Percentiles rank a stretch among this genome's conserved stretches.
These are phyloP conservation scores for Eriosoma lanigerum DNA, from an alignment of 1,140 invertebrate genomes.

Conservation along the genomic window DNA sequence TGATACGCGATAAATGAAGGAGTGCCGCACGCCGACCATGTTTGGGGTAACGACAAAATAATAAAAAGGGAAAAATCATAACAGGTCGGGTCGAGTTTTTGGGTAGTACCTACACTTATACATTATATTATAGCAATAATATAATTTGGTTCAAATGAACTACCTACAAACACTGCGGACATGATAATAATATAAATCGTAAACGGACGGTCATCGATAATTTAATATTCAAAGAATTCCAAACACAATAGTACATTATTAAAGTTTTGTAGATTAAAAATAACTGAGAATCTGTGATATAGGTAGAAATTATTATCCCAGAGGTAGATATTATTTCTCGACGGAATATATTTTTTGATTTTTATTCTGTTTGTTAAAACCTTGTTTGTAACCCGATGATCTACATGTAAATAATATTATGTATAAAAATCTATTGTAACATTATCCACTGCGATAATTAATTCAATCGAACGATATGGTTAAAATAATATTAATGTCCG, in stretches of 20 bases:
- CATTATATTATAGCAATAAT: not conserved
- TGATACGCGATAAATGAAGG: constrained; percentile 6
- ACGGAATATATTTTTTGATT: not conserved
- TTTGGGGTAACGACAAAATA: not conserved
- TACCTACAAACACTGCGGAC: no score
- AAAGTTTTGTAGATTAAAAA: no score
- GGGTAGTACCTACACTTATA: not conserved
- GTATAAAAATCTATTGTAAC: not conserved
- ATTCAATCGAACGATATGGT: not conserved
- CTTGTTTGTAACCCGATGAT: constrained; percentile 1
- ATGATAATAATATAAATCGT: no score
- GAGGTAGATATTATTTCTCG: not conserved
- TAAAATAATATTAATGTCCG: constrained; percentile 10
- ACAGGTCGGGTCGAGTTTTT: not conserved
- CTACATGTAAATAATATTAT: no score
- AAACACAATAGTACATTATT: no score
- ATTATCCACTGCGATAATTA: constrained; percentile 12
- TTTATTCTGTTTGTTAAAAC: constrained; percentile 10
- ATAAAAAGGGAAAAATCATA: not conserved
- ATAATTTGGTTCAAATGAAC: no score
- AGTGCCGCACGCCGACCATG: not conserved
- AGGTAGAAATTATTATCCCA: no score
- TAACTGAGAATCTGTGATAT: no score
- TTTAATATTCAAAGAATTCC: no score
- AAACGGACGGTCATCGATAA: no score